Evolutionary conservation across 2,888 invertebrate genomes (phyloP), one percentile per base, ranked within the genome.

Genomic region (Alsophila aescularia): DNA sequence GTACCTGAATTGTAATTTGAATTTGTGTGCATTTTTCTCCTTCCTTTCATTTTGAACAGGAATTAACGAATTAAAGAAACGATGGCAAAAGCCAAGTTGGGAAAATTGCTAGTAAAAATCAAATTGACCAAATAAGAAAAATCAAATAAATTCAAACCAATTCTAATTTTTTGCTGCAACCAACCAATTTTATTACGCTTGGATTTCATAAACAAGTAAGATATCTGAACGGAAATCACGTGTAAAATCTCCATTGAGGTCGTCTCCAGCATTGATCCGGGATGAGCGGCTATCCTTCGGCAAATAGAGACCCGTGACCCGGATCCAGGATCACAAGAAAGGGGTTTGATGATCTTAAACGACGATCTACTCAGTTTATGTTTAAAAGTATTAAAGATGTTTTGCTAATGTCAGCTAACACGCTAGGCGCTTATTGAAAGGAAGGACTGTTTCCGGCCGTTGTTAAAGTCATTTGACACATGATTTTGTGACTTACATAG

Each of bases 231-330:
- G 85, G 86, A 89, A 88, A 88, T 90, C 85, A 89, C 82, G 86
- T 88, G 89, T 89, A 87, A 90, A 90, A 90, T 87, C 87, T 85
- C 89, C 86, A 89, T 90, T 90, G 87, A 80, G 81, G 79, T 78
- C 82, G 79, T 78, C 81, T 83, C 75, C 75, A 74, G 66, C 77
- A 87, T 87, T 87, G 88, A 89, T 87, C 84, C 78, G 79, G 86
- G 87, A 89, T 87, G 83, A 88, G 81, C 83, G 81, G 82, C 81
- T 73, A 81, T 84, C 85, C 78, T 81, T 85, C 74, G 85, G 86
- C 83, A 84, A 85, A n/a, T n/a, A 82, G 83, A 85, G 77, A 80
- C 77, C 80, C 86, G 83, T 89, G 87, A 88, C 87, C 87, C 77
- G 83, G 87, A 88, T 87, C 74, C 67, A 60, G 74, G 72, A 75